Base-by-base conservation (phyloP, 2,888 invertebrate species). In the Cheilosia soror region DNA sequence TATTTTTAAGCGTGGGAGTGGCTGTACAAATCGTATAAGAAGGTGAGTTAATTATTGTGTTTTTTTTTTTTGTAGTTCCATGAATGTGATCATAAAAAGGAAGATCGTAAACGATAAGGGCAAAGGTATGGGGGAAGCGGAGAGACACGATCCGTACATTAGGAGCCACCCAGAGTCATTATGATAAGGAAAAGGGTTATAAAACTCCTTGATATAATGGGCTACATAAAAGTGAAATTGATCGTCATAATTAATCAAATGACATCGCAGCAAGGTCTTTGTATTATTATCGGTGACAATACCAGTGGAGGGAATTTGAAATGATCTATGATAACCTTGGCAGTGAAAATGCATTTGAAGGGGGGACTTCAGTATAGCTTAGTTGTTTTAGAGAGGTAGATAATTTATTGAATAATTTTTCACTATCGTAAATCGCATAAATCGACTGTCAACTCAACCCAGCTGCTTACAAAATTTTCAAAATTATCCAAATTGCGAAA, bases 321-420 rank as follows among this genome's bases (percentile, higher is more conserved):
- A 7, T 78, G 69, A 78, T 69, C 55, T 37, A 60, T 29, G 69
- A 69, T 69, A 71, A 78, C 78, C 71, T 71, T 78, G 78, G 63
- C 63, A 71, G 11, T 71, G 78, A 65, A 71, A 78, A 57, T 40
- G n/a, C 7, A 5, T 13, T 7, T 27, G 25, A 29, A 33, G 11
- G 15, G 11, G 15, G n/a, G 37, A 60, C 25, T 33, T 33, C 27
- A 27, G 27, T n/a, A n/a, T 33, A 42, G 13, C 13, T 25, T 2
- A 25, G 57, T 9, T 57, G 37, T 33, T 27, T 27, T 2, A 37
- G 37, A 37, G 11, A 37, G 37, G 37, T 11, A 37, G 37, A 33
- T n/a, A n/a, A n/a, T n/a, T n/a, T n/a, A n/a, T n/a, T n/a, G n/a
- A n/a, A n/a, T n/a, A n/a, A n/a, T n/a, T n/a, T n/a, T n/a, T n/a